Evolutionary conservation across 2,113 vertebrate genomes (phyloP).

Genomic region (Sturnus vulgaris): DNA sequence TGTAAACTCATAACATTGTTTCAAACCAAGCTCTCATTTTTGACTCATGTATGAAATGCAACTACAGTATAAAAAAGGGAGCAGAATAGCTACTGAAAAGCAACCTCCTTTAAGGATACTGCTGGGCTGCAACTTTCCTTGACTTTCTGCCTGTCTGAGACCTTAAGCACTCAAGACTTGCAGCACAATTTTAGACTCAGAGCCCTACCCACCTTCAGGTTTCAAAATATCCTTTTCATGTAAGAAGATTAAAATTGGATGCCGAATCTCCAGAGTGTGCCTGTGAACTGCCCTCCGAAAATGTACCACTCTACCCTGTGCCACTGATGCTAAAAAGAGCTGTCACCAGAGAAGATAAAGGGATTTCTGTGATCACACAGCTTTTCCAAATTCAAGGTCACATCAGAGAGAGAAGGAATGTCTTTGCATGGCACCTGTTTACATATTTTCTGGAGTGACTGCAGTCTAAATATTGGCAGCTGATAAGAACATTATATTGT

Average conservation of each 20-base stretch:
- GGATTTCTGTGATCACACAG: neutral
- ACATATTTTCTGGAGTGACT: neutral
- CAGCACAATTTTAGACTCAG: neutral
- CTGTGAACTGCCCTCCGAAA: neutral
- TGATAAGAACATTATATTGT: neutral
- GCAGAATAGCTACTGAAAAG: neutral
- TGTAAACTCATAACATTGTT: neutral
- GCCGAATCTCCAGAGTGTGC: neutral
- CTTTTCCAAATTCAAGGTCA: neutral
- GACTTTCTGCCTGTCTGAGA: neutral
- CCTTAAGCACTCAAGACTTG: neutral
- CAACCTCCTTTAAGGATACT: neutral
- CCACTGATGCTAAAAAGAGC: neutral
- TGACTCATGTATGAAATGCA: neutral
- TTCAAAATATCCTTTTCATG: neutral
- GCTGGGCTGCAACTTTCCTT: neutral
- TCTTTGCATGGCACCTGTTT: neutral
- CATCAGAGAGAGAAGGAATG: neutral
- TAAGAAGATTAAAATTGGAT: neutral
- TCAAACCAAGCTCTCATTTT: neutral
- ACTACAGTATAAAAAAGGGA: neutral
- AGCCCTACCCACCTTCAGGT: neutral
- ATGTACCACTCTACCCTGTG: neutral
- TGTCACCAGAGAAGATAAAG: neutral
- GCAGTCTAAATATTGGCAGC: neutral